Evolutionary conservation across 2,888 invertebrate genomes (phyloP).

Genomic region (Drosophila falleni): DNA sequence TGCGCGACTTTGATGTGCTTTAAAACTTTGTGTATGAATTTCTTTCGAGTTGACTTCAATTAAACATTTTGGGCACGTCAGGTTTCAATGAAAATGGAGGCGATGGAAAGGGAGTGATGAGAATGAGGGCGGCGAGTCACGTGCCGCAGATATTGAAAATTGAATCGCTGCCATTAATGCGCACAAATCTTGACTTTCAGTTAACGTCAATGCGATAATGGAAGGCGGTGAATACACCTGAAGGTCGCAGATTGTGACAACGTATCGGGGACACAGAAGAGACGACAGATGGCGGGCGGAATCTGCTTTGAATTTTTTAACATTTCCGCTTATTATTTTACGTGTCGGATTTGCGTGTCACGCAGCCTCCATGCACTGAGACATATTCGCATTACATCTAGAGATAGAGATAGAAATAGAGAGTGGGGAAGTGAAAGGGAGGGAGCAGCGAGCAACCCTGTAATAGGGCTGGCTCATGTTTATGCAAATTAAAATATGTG

Average conservation of each 20-base stretch:
- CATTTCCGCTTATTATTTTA: slow-evolving; percentile 82
- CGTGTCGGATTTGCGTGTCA: slow-evolving; percentile 79
- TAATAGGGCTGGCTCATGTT: slow-evolving; percentile 43
- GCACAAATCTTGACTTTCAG: slow-evolving; percentile 78
- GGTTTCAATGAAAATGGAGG: slow-evolving; percentile 72
- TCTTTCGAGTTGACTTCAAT: slow-evolving; percentile 47
- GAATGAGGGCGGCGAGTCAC: slow-evolving; percentile 53
- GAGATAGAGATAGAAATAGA: slow-evolving; percentile 4
- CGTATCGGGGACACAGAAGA: not conserved
- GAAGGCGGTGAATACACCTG: slow-evolving; percentile 46
- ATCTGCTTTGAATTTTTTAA: slow-evolving; percentile 81
- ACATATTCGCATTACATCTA: slow-evolving; percentile 27
- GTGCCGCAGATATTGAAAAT: slow-evolving; percentile 79
- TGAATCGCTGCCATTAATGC: slow-evolving; percentile 78
- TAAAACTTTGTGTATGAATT: slow-evolving; percentile 14
- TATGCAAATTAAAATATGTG: slow-evolving; percentile 76
- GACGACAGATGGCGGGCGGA: slow-evolving; percentile 52
- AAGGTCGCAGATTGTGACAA: slow-evolving; percentile 2
- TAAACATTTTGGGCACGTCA: slow-evolving; percentile 80
- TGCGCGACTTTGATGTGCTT: slow-evolving; percentile 18
- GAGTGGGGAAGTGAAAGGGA: not conserved
- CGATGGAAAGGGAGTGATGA: slow-evolving; percentile 23
- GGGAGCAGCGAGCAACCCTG: not conserved
- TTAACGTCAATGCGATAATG: slow-evolving; percentile 79
- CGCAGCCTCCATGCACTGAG: slow-evolving; percentile 52